Base-by-base conservation (phyloP, 1,140 invertebrate species). In the Nephotettix cincticeps region DNA sequence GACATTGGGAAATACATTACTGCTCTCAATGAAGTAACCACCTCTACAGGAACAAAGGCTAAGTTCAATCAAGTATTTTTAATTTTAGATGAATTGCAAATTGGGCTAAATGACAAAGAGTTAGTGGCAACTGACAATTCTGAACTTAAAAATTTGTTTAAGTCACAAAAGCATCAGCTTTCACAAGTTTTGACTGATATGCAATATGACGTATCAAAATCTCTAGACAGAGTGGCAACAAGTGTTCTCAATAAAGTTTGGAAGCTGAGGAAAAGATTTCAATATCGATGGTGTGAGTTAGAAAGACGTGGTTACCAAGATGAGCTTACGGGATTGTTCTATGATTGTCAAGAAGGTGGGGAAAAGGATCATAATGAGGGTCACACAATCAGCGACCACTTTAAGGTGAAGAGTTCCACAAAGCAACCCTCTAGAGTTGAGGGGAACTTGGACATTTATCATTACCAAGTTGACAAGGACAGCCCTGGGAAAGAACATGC, bases 381-480 rank as follows among this genome's bases (percentile, higher is more conserved):
- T n/a, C n/a, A n/a, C n/a, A n/a, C n/a, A n/a, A n/a, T n/a, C n/a
- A n/a, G n/a, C n/a, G n/a, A n/a, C n/a, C n/a, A 36, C 14, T 36
- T 36, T 14, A 36, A 36, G 32, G 32, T 36, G 32, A 14, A 36
- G 14, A 36, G 32, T 14, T 36, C 32, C 4, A 4, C 14, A 6
- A 36, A 36, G 4, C 4, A 36, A 36, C 14, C 14, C 14, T 36
- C 32, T 36, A 36, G 14, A 6, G 14, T 36, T 36, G 32, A 36
- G 4, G 14, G 4, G 14, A 36, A 36, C 14, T 36, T 36, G 32
- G 14, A 36, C 14, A 36, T 6, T 27, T 61, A 27, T 29, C 56
- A 61, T 2, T 61, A 61, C 28, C 14, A 61, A 61, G 56, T 61
- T 21, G 56, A 61, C 56, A 61, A 27, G 56, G 56, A 61, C 56